Evolutionary conservation across 2,888 invertebrate genomes (phyloP).

Genomic region (Acrobasis repandana): DNA sequence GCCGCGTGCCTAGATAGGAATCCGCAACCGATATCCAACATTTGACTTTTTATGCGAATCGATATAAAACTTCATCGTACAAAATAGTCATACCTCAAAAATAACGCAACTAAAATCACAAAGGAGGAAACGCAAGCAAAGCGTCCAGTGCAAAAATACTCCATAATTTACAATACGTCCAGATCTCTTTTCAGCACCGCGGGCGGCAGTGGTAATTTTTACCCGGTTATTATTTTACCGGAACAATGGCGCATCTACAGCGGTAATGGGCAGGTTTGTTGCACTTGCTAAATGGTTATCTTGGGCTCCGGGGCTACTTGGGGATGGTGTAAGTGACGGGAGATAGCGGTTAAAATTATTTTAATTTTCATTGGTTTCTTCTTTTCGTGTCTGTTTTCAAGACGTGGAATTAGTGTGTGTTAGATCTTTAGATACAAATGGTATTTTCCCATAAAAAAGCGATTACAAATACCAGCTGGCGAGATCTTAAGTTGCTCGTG

Average conservation of each 20-base stretch:
- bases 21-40: too few relatives aligned
- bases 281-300: slow-evolving; percentile 79
- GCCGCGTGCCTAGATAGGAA: too few relatives aligned
- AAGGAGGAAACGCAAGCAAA: background rate
- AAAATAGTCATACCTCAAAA: background rate
- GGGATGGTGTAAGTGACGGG: slow-evolving; percentile 40
- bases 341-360: slow-evolving; percentile 18
- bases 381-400: too few relatives aligned
- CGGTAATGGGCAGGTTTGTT: slow-evolving; percentile 71
- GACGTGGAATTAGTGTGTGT: too few relatives aligned
- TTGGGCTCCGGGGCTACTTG: slow-evolving; percentile 62
- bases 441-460: too few relatives aligned
- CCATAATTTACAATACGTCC: slow-evolving; percentile 31
- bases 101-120: background rate
- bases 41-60: too few relatives aligned
- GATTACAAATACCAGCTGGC: too few relatives aligned
- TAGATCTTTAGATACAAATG: too few relatives aligned
- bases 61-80: background rate
- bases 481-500: too few relatives aligned
- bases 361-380: background rate
- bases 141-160: background rate
- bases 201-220: slow-evolving; percentile 54
- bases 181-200: slow-evolving; percentile 34
- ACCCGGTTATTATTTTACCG: slow-evolving; percentile 67
- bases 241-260: slow-evolving; percentile 64